Evolutionary conservation across 2,888 invertebrate genomes (phyloP), one percentile per base, ranked within the genome.

Genomic region (Lasioglossum oenotherae): DNA sequence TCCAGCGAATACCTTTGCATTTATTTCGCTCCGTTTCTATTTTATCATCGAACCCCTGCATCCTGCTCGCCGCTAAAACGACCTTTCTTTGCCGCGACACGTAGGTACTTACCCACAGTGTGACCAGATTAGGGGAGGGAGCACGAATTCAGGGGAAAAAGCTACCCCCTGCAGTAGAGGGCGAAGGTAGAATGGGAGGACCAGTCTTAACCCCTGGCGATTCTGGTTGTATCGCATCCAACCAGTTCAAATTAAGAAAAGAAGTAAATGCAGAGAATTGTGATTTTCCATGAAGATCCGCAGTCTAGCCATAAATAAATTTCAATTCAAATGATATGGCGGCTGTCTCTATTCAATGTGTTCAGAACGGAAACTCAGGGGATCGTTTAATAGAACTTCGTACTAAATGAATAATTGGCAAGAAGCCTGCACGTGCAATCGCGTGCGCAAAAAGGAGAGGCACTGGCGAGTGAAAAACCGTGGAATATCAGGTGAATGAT

Each of bases 11-110:
- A 86, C 83, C 76, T 73, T 4, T 19, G 85, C 75, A 19, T 87
- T 87, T 85, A 78, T 75, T 80, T 80, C 80, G 81, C 78, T 38
- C 76, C 27, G 80, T 75, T 82, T 74, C 74, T 78, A 74, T 85
- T 85, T 80, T 76, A 87, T 78, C 78, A 77, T 74, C 82, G 85
- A 73, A 71, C 16, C 78, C 19, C 46, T n/a, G 10, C 44, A 19
- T 57, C 74, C 23, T 49, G 49, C 53, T 23, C 53, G 53, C 10
- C 53, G 23, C 10, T 53, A 3, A 53, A n/a, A 53, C 53, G 23
- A 53, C 23, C 6, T 53, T 53, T 23, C 8, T 53, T 23, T 23
- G 19, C 49, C 4, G 49, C 19, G 49, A 49, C 49, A 19, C 49
- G 49, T 46, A 41, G 41, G 10, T 41, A 16, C 46, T 44, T 44